Evolutionary conservation across 2,797 vertebrate genomes (phyloP), one percentile per base, ranked within the genome.

Genomic region (Pachyuromys duprasi): DNA sequence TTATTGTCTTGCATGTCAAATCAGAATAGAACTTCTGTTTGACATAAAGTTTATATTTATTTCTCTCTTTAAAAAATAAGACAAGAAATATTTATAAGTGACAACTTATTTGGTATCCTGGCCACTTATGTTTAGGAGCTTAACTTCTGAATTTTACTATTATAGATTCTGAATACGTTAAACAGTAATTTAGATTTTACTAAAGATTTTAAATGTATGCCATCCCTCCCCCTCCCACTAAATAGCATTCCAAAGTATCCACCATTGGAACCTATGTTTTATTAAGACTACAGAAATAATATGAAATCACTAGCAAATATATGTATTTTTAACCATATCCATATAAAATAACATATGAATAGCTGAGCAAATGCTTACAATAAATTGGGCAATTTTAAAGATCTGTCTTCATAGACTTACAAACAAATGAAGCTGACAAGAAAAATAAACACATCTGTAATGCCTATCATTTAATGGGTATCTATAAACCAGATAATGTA

Each of bases 211-310:
- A 97, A 97, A 97, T 93, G 96, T 95, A 94, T 69, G 22, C 9
- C 91, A 97, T 79, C 91, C 89, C n/a, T n/a, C 79, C 96, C 75
- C 90, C 93, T 96, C 75, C 90, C 92, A 96, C 45, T 93, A 96
- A 87, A 94, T 70, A 84, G 63, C 24, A 97, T 93, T 0, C n/a
- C 97, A 98, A 98, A 98, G 96, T 96, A 97, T 86, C 24, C 83
- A 96, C 86, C 87, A 95, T 94, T 96, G 84, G 92, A 97, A 84
- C 97, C 91, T 97, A 98, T 96, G 97, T 97, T 90, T 97, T 97
- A 97, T 97, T 39, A 97, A 98, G 79, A 97, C 60, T 70, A 97
- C 90, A 98, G 95, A 98, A 97, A 94, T 97, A 97, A 97, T 97
- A 87, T 98, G 95, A 94, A 98, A 97, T 91, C 93, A 97, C 82